Conservation (phyloP, 1,140 invertebrate genomes). For the Gryllus bimaculatus region DNA sequence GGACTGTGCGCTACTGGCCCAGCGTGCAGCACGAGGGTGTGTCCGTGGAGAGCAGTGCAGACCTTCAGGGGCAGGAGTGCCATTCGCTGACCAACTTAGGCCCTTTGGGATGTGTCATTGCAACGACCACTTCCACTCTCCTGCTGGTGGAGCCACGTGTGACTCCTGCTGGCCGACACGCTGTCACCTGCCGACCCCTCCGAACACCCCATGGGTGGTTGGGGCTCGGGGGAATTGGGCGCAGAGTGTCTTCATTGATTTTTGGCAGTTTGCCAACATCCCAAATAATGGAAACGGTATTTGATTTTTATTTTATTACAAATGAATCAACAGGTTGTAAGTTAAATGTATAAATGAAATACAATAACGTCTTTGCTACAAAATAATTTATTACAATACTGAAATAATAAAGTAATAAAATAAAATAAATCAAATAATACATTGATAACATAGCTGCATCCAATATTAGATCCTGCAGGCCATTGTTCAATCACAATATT, state of each 20-base stretch:
- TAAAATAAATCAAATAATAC: too few relatives aligned
- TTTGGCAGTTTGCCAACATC: slow-evolving; percentile 54
- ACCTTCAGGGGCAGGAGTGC: slow-evolving; percentile 64
- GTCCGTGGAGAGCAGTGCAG: slow-evolving; percentile 73
- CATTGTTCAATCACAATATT: too few relatives aligned
- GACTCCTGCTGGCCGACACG: slow-evolving; percentile 48
- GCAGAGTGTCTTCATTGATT: slow-evolving; percentile 74
- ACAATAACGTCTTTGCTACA: too few relatives aligned
- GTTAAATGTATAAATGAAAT: background rate
- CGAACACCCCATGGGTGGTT: slow-evolving; percentile 74
- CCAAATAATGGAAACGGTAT: slow-evolving; percentile 66
- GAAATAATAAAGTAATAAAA: too few relatives aligned
- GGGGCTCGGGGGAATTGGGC: slow-evolving; percentile 78
- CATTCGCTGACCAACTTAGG: slow-evolving; percentile 60
- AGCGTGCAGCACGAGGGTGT: slow-evolving; percentile 78
- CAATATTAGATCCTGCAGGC: too few relatives aligned
- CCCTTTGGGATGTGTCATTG: slow-evolving; percentile 68
- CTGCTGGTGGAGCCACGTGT: slow-evolving; percentile 60
- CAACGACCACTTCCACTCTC: slow-evolving; percentile 84
- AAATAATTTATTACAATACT: too few relatives aligned
- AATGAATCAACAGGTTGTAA: background rate
- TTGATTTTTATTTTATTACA: slow-evolving; percentile 21
- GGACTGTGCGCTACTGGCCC: slow-evolving; percentile 83
- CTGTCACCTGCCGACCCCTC: slow-evolving; percentile 58
- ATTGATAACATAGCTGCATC: too few relatives aligned